phyloP scores from a whole-genome alignment of 2,888 invertebrate species.

The Seira musarum region DNA sequence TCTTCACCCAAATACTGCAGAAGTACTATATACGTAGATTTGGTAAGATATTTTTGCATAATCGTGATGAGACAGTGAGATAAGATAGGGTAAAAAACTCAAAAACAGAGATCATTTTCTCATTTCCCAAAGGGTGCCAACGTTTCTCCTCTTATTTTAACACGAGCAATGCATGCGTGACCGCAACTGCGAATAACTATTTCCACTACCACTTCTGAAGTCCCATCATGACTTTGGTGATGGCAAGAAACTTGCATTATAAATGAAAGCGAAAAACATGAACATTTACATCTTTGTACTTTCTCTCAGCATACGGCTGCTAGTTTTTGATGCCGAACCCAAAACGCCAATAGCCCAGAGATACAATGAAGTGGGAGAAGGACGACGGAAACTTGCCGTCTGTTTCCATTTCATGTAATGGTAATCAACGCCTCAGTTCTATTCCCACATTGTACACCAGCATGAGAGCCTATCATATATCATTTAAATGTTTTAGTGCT shows the following conservation, averaged over 20 bases:
- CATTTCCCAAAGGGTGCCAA: too few species aligned
- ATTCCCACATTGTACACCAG: too few species aligned
- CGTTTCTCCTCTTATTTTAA: too few species aligned
- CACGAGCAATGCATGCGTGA: too few species aligned
- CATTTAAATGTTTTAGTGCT: constrained; percentile 1
- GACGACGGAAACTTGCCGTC: background rate
- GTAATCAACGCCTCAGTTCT: background rate
- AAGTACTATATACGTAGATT: too few species aligned
- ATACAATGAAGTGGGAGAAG: background rate
- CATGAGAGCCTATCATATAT: background rate
- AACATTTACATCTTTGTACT: constrained; percentile 7
- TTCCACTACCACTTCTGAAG: constrained; percentile 24
- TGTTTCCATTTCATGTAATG: constrained; percentile 27
- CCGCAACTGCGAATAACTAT: too few species aligned
- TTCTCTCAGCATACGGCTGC: background rate
- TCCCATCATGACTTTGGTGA: constrained; percentile 31
- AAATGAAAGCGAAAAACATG: constrained; percentile 35
- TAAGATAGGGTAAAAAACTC: too few species aligned
- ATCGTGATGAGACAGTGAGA: too few species aligned
- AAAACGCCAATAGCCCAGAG: background rate
- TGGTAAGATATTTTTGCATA: too few species aligned
- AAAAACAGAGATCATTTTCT: too few species aligned
- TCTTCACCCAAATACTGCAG: too few species aligned
- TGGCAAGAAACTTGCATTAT: constrained; percentile 32
- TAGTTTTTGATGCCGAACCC: background rate